Evolutionary conservation across 1,140 invertebrate genomes (phyloP).

Genomic region (Zaprionus inermis): DNA sequence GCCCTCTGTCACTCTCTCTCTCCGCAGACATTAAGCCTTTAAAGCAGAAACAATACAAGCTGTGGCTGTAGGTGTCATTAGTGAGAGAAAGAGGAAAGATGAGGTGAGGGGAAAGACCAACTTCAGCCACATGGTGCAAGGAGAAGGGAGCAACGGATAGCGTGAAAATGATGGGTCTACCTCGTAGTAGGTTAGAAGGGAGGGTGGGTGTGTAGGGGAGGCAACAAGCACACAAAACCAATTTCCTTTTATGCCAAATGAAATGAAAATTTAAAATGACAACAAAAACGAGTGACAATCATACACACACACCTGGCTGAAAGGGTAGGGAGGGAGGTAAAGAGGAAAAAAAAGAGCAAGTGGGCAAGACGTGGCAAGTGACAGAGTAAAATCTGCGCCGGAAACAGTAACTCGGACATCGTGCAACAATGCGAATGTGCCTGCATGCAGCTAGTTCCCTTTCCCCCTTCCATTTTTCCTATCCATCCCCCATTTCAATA

Average conservation of each 20-base stretch:
- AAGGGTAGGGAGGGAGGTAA: not conserved
- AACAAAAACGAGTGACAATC: conserved; percentile 67
- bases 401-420: conserved; percentile 61
- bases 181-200: not conserved
- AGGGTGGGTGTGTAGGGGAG: conserved; percentile 28
- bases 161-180: not conserved
- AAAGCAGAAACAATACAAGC: conserved; percentile 41
- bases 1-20: not conserved
- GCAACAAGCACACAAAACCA: conserved; percentile 78
- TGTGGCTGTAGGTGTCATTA: not conserved
- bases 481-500: not conserved
- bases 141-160: not conserved
- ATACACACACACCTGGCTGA: conserved; percentile 20
- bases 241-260: conserved; percentile 82
- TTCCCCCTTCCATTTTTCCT: not conserved
- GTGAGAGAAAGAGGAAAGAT: no score
- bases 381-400: conserved; percentile 41
- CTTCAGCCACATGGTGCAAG: conserved; percentile 13
- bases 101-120: not conserved
- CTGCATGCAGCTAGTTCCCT: conserved; percentile 5
- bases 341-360: not conserved
- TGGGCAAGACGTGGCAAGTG: conserved; percentile 12
- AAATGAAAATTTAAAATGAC: conserved; percentile 83
- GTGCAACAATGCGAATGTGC: conserved; percentile 56
- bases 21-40: conserved; percentile 32